These are phyloP conservation scores for Capromys pilorides DNA, from an alignment of 2,797 vertebrate genomes.

Conservation along the genomic window DNA sequence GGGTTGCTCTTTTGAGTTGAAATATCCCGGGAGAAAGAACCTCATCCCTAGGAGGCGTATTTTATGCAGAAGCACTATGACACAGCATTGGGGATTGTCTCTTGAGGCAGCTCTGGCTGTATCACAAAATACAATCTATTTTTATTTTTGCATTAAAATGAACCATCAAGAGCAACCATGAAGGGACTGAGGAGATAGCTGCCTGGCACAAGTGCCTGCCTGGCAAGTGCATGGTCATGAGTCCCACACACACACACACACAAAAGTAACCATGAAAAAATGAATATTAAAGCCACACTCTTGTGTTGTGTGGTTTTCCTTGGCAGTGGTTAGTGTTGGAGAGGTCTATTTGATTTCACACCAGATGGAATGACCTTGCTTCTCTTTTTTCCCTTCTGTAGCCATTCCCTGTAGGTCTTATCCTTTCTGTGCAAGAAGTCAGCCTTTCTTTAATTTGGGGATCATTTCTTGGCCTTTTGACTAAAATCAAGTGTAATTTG, in stretches of 20 bases:
- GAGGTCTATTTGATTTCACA: slow-evolving; percentile 47
- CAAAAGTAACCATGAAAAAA: background rate
- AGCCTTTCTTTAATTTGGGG: no score
- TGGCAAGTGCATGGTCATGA: no score
- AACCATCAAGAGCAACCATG: background rate
- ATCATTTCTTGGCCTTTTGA: no score
- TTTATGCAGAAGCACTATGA: slow-evolving; percentile 2
- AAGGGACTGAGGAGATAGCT: no score
- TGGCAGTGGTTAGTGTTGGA: slow-evolving; percentile 5
- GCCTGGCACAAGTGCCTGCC: no score
- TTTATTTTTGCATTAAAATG: slow-evolving; percentile 36
- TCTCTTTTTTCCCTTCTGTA: slow-evolving; percentile 29
- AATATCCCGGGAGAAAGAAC: slow-evolving; percentile 39
- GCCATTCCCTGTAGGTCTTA: background rate
- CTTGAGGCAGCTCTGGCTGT: background rate
- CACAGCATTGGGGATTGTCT: background rate
- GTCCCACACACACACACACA: no score
- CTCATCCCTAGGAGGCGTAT: background rate
- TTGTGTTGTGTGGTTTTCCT: background rate
- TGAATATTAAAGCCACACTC: background rate
- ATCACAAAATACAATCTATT: background rate
- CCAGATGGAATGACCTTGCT: background rate
- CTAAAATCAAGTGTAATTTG: background rate
- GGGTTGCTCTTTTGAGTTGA: background rate
- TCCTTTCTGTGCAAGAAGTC: background rate